These are phyloP conservation scores for Oxyura jamaicensis DNA, from an alignment of 2,113 vertebrate genomes.

Conservation along the genomic window DNA sequence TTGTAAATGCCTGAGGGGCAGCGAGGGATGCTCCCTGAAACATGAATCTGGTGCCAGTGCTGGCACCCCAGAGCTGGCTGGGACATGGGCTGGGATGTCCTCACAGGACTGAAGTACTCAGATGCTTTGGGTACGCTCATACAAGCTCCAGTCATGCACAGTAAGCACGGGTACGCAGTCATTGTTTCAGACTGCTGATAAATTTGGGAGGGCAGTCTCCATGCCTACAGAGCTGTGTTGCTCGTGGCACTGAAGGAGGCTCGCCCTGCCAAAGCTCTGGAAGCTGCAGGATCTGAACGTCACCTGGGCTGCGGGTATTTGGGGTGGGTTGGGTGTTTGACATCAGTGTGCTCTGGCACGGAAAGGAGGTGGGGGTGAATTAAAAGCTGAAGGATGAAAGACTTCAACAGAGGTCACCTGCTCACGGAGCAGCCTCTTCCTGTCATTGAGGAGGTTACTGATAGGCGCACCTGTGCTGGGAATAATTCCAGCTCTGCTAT, in stretches of 20 bases:
- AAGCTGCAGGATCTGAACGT: neutral
- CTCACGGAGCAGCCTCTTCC: neutral
- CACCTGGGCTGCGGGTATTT: neutral
- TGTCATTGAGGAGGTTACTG: neutral
- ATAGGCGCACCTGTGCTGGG: fast-evolving
- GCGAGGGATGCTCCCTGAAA: neutral
- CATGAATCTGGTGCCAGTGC: neutral
- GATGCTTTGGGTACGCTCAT: too few species aligned
- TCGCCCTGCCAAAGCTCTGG: neutral
- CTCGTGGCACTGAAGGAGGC: neutral
- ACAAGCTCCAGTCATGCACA: neutral
- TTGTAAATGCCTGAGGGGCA: neutral
- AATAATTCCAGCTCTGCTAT: fast-evolving
- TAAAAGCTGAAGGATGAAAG: neutral
- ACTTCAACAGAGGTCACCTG: neutral
- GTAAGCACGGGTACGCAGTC: neutral
- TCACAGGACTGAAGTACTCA: neutral
- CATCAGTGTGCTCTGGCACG: neutral
- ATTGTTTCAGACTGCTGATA: neutral
- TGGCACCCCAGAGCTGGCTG: neutral
- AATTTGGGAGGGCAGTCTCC: neutral
- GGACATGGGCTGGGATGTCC: neutral
- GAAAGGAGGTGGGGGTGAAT: neutral
- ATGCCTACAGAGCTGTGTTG: neutral
- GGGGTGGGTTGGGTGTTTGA: neutral